Evolutionary conservation across 2,888 invertebrate species (phyloP), one percentile per base, ranked within the genome.

Genomic region (Ophonus ardosiacus): DNA sequence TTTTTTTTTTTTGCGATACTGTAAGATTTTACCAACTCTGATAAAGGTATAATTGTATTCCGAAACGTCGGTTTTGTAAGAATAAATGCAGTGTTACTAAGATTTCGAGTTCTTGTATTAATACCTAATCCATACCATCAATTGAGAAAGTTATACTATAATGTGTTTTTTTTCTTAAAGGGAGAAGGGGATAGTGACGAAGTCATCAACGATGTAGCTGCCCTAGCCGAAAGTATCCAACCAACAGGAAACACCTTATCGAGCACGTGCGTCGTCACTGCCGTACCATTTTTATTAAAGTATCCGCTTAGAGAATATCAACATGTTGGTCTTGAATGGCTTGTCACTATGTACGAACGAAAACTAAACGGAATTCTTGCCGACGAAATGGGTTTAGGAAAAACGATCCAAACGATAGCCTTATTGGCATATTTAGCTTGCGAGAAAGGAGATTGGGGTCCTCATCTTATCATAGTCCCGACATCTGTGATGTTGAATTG

Each of bases 401-500:
- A 98, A 93, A 98, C 98, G 18, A 98, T 99, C 89, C 99, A 98
- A 93, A 99, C 98, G 0, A 98, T 99, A 89, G 97, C 98, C 7
- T 93, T 99, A 87, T 92, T 99, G 86, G 98, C 98, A 24, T 98
- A 99, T 93, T 92, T 99, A 87, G 99, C 99, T 21, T 97, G 97
- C 89, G 98, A 97, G 89, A 96, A 96, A 89, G 94, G 96, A 98
- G 96, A 98, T 90, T 99, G 99, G 99, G 99, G 99, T 43, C 99
- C 99, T 82, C 99, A 99, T 93, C 93, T 99, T 24, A 98, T 99
- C 88, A 97, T 99, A 86, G 99, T 99, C 87, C 99, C 99, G 86
- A 99, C 99, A 15, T 99, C 99, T 87, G 99, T 99, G 79, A 98
- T 99, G 96, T 94, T 99, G 86, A 99, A 99, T 92, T 99, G 99